These are phyloP conservation scores for Diogma glabrata DNA, from an alignment of 2,888 invertebrate species.

Conservation along the genomic window DNA sequence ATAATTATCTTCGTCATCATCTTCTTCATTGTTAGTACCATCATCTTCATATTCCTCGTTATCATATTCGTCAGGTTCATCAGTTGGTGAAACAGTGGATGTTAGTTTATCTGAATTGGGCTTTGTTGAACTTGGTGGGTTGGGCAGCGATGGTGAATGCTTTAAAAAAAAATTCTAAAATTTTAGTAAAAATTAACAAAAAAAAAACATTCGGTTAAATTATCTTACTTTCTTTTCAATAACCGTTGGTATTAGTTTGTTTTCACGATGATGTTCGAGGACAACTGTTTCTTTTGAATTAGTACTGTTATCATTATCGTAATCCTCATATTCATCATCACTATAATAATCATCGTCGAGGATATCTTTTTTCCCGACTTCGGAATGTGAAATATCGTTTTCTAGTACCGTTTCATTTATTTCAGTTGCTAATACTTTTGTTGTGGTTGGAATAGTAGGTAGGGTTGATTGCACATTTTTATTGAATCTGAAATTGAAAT, in stretches of 20 bases:
- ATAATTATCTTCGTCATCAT: conserved; percentile 27
- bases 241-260: conserved; percentile 21
- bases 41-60: conserved; percentile 25
- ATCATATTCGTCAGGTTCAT: conserved; percentile 22
- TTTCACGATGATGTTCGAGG: conserved; percentile 17
- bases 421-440: no score
- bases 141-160: neutral
- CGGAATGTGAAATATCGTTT: conserved; percentile 8
- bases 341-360: conserved; percentile 25
- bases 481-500: no score
- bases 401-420: no score
- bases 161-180: neutral
- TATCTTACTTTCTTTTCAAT: conserved; percentile 17
- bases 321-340: conserved; percentile 26
- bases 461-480: no score
- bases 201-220: neutral
- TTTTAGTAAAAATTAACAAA: neutral
- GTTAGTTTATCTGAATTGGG: neutral
- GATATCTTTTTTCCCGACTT: conserved; percentile 16
- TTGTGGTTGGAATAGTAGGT: no score
- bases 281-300: conserved; percentile 21
- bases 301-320: conserved; percentile 13
- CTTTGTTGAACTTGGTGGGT: conserved; percentile 15
- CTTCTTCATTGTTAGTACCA: conserved; percentile 27
- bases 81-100: neutral